A percentile compares a stretch with the other conserved stretches of the same genome.
Evolutionary conservation across 2,797 vertebrate species (phyloP).

Genomic region (Hemitrygon akajei): DNA sequence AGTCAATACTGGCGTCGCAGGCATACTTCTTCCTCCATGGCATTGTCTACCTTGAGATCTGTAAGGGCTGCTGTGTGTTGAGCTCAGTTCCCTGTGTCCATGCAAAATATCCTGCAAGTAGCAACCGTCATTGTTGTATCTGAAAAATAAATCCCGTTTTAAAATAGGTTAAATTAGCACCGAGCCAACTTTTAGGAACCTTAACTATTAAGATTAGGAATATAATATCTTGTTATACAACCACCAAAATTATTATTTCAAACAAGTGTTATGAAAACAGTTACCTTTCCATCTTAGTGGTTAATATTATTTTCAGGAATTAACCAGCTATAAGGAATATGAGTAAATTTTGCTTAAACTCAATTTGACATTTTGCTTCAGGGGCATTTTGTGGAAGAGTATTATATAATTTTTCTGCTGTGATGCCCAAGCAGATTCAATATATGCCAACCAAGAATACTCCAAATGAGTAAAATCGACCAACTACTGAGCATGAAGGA

Average conservation of each 20-base stretch:
- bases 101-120: constrained; percentile 50
- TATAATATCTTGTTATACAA: not conserved
- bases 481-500: not conserved
- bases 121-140: constrained; percentile 53
- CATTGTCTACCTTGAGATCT: constrained; percentile 65
- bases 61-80: constrained; percentile 74
- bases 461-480: not conserved
- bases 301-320: not conserved
- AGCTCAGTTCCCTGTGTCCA: constrained; percentile 63
- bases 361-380: not conserved
- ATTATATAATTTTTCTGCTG: not conserved
- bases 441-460: not conserved
- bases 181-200: not conserved
- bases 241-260: not conserved
- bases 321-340: not conserved
- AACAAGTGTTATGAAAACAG: not conserved
- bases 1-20: constrained; percentile 82
- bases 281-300: not conserved
- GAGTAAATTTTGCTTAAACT: not conserved
- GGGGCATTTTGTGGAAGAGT: not conserved
- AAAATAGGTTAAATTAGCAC: not conserved
- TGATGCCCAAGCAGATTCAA: not conserved
- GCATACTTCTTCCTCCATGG: constrained; percentile 81
- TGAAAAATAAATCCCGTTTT: constrained; percentile 46
- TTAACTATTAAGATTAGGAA: not conserved